Evolutionary conservation across 2,888 invertebrate genomes (phyloP).

Genomic region (Rhagophthalmus giganteus): DNA sequence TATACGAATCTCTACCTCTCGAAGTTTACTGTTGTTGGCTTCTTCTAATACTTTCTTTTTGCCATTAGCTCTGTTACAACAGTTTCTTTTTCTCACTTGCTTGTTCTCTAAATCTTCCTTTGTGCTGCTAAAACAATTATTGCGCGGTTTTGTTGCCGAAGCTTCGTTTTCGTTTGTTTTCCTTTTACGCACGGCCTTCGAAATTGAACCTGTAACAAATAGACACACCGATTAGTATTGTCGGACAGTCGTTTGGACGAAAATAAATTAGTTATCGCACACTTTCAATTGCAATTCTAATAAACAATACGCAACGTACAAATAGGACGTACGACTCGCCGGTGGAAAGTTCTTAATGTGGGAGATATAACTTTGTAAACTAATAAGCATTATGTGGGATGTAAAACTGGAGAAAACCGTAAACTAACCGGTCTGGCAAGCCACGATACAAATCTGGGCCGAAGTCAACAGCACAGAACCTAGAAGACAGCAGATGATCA

Average conservation of each 20-base stretch:
- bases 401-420: slow-evolving; percentile 29
- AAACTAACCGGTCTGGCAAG: slow-evolving; percentile 31
- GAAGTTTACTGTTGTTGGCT: slow-evolving; percentile 54
- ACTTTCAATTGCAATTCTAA: background rate
- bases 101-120: slow-evolving; percentile 53
- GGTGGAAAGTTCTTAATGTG: slow-evolving; percentile 12
- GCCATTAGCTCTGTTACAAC: slow-evolving; percentile 44
- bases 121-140: slow-evolving; percentile 38
- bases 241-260: too few relatives aligned
- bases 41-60: slow-evolving; percentile 56
- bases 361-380: slow-evolving; percentile 12
- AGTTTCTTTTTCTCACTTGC: slow-evolving; percentile 45
- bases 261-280: too few relatives aligned
- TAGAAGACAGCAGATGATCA: slow-evolving; percentile 37
- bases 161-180: slow-evolving; percentile 50
- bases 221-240: background rate
- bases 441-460: slow-evolving; percentile 38
- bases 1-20: slow-evolving; percentile 52
- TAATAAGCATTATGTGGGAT: slow-evolving; percentile 21
- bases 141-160: slow-evolving; percentile 38
- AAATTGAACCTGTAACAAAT: slow-evolving; percentile 39
- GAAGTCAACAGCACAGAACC: slow-evolving; percentile 40
- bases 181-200: slow-evolving; percentile 44
- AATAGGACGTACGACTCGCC: too few relatives aligned
- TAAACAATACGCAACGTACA: background rate